phyloP scores from a whole-genome alignment of 37 sponge, comb jelly and placozoan genomes.

The Eunapius fragilis region DNA sequence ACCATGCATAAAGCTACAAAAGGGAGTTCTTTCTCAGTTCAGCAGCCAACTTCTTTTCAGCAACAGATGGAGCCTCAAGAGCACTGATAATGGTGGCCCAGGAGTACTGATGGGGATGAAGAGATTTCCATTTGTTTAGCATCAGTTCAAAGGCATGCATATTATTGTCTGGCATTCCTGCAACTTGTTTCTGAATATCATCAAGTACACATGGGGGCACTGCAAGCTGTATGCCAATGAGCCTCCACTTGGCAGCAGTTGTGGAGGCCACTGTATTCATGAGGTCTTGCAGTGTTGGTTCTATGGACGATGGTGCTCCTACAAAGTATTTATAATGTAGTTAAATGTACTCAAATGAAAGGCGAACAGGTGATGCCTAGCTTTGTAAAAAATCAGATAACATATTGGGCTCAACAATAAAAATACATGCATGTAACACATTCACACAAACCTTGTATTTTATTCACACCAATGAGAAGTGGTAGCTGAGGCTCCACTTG shows the following conservation, averaged over 20 bases:
- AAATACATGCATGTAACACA: too few relatives aligned
- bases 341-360: neutral
- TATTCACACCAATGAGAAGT: neutral
- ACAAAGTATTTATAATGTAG: neutral
- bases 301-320: neutral
- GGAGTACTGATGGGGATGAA: neutral
- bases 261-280: neutral
- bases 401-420: too few relatives aligned
- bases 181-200: neutral
- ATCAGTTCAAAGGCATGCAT: neutral
- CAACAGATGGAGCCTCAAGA: neutral
- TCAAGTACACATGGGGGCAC: neutral
- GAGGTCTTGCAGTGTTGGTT: neutral
- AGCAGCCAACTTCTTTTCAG: neutral
- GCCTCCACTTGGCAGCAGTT: neutral
- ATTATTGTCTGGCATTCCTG: neutral
- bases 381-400: too few relatives aligned
- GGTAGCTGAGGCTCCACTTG: neutral
- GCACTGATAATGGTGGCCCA: neutral
- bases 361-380: neutral
- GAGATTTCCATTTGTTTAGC: neutral
- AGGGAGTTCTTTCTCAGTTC: too few relatives aligned
- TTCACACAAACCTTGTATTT: neutral
- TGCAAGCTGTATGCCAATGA: neutral
- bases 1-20: too few relatives aligned